Percentiles rank a stretch among this genome's conserved stretches.
Evolutionary conservation across 2,888 invertebrate genomes (phyloP).

Genomic region (Cremastinae sp.): DNA sequence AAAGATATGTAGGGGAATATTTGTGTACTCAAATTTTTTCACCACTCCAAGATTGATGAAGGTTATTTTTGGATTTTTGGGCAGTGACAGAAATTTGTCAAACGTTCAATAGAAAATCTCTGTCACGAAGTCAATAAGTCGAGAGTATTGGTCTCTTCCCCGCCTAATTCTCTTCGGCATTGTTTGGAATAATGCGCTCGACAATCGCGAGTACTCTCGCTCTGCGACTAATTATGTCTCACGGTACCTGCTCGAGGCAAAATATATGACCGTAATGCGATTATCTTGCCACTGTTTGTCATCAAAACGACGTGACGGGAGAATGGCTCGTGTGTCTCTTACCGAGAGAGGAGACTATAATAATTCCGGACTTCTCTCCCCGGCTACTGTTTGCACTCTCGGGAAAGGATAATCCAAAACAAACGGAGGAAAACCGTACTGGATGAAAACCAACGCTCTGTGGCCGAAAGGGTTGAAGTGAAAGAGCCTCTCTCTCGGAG

Average conservation of each 20-base stretch:
- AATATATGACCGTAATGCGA: constrained; percentile 68
- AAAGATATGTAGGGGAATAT: too few relatives aligned
- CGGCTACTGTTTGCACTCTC: constrained; percentile 58
- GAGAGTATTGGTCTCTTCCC: constrained; percentile 4
- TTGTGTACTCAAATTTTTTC: too few relatives aligned
- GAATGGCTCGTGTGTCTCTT: constrained; percentile 3
- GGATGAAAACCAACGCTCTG: background rate
- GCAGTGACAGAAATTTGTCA: constrained; percentile 17
- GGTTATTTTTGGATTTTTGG: background rate
- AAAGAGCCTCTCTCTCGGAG: background rate
- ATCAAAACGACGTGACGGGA: constrained; percentile 54
- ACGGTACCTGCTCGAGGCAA: constrained; percentile 62
- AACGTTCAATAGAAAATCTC: background rate
- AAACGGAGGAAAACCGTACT: constrained; percentile 51
- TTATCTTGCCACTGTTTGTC: constrained; percentile 65
- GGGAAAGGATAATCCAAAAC: constrained; percentile 67
- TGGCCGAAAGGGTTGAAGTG: constrained; percentile 26
- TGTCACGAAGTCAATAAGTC: constrained; percentile 38
- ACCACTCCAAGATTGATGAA: background rate
- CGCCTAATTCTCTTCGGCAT: constrained; percentile 10
- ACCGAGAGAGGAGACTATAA: constrained; percentile 8
- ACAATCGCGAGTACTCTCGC: constrained; percentile 8
- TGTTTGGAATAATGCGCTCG: background rate
- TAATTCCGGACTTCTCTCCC: background rate
- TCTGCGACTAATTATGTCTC: constrained; percentile 59